Evolutionary conservation across 2,797 vertebrate genomes (phyloP).

Genomic region (Vespertilio murinus): DNA sequence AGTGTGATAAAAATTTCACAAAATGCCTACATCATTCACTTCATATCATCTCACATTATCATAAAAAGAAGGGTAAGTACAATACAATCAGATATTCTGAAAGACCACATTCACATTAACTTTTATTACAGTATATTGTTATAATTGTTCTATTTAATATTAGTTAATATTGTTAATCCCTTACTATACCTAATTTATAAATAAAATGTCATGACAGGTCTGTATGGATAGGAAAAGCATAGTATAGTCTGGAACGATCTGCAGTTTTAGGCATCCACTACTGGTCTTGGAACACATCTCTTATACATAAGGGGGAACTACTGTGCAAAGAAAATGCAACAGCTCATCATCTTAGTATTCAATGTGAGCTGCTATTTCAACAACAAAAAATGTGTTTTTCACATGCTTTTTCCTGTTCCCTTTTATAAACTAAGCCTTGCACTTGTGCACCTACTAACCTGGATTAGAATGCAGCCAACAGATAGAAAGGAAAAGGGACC

Average conservation of each 20-base stretch:
- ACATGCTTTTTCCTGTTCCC: not conserved
- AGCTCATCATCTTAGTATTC: not conserved
- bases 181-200: not conserved
- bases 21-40: not conserved
- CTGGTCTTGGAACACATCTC: not conserved
- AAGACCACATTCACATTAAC: not conserved
- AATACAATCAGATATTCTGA: not conserved
- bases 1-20: not conserved
- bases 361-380: not conserved
- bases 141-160: not conserved
- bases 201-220: not conserved
- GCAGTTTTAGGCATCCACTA: not conserved
- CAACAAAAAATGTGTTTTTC: not conserved
- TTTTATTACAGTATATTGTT: not conserved
- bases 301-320: not conserved
- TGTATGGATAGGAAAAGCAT: not conserved
- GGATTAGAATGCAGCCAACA: not conserved
- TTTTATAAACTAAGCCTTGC: constrained; percentile 1
- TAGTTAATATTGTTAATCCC: not conserved
- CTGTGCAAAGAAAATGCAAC: not conserved
- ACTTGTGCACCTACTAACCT: not conserved
- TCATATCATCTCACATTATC: not conserved
- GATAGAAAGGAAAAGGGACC: not conserved
- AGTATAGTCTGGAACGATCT: not conserved
- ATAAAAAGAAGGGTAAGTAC: not conserved